These are phyloP conservation scores for Mesocricetus auratus DNA, from an alignment of 2,113 vertebrate species.

Conservation along the genomic window DNA sequence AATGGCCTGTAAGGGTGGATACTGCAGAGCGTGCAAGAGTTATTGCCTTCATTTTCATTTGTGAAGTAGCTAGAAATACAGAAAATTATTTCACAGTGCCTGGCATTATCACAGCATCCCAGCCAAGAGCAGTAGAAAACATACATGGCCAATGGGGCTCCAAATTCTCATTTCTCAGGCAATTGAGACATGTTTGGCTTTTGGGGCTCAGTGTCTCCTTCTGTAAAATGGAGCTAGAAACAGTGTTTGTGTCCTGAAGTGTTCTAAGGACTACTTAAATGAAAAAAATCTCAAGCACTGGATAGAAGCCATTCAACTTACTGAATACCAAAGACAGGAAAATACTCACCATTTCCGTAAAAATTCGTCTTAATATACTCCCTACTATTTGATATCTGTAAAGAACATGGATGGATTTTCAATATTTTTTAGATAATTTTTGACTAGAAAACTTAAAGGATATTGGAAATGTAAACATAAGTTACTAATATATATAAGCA, in stretches of 20 bases:
- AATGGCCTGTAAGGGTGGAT: constrained; percentile 66
- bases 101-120: background rate
- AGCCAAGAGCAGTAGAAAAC: constrained; percentile 1
- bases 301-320: constrained; percentile 11
- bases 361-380: constrained; percentile 2
- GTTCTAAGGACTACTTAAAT: background rate
- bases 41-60: constrained; percentile 66
- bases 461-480: constrained; percentile 35
- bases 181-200: background rate
- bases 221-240: constrained; percentile 46
- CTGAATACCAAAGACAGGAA: constrained; percentile 29
- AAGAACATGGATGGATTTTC: constrained; percentile 29
- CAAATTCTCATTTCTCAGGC: constrained; percentile 24
- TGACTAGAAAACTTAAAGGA: background rate
- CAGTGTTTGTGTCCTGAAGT: background rate
- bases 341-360: constrained; percentile 15
- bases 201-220: constrained; percentile 4
- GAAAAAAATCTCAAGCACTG: background rate
- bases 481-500: background rate
- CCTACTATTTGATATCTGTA: constrained; percentile 42
- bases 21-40: constrained; percentile 51
- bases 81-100: constrained; percentile 59
- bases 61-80: constrained; percentile 45
- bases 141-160: background rate
- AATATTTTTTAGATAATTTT: constrained; percentile 25